Conservation (phyloP, 1,140 invertebrate species). For the Colletes gigas region DNA sequence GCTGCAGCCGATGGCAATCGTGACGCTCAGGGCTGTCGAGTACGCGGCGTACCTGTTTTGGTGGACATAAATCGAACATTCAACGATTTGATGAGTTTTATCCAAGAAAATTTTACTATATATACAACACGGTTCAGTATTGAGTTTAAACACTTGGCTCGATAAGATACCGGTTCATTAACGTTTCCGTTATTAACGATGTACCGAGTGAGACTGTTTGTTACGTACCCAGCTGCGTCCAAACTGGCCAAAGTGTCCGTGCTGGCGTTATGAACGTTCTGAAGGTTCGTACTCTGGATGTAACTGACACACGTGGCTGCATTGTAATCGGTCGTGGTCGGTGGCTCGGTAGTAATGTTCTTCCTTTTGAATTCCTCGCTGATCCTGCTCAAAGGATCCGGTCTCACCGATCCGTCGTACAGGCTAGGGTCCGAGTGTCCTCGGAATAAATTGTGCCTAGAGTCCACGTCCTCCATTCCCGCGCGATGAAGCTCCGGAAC, state of each 20-base stretch:
- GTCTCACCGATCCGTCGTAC: slow-evolving; percentile 90
- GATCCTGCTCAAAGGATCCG: slow-evolving; percentile 87
- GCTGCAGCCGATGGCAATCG: slow-evolving; percentile 93
- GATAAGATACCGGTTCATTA: slow-evolving; percentile 1
- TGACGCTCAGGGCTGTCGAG: slow-evolving; percentile 91
- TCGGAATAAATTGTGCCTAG: slow-evolving; percentile 91
- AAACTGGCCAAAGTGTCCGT: slow-evolving; percentile 88
- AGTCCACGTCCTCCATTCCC: slow-evolving; percentile 92
- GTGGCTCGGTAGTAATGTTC: slow-evolving; percentile 82
- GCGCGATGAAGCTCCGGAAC: slow-evolving; percentile 95
- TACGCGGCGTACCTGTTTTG: slow-evolving; percentile 85
- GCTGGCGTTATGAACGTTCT: slow-evolving; percentile 83
- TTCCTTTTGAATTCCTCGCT: slow-evolving; percentile 78
- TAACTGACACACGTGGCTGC: slow-evolving; percentile 82
- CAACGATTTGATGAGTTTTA: not conserved
- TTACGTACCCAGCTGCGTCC: slow-evolving; percentile 85
- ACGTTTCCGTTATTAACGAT: not conserved
- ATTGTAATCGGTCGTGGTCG: slow-evolving; percentile 80
- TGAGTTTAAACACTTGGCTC: too few species aligned
- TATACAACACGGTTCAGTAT: too few species aligned
- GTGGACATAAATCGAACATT: not conserved
- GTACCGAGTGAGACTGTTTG: slow-evolving; percentile 2
- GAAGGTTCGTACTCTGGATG: slow-evolving; percentile 81
- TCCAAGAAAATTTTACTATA: too few species aligned
- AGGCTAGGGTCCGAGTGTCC: slow-evolving; percentile 90